Percentiles rank a stretch among this genome's conserved stretches.
These are phyloP conservation scores for Calameuta pallipes DNA, from an alignment of 2,888 invertebrate genomes.

Conservation along the genomic window DNA sequence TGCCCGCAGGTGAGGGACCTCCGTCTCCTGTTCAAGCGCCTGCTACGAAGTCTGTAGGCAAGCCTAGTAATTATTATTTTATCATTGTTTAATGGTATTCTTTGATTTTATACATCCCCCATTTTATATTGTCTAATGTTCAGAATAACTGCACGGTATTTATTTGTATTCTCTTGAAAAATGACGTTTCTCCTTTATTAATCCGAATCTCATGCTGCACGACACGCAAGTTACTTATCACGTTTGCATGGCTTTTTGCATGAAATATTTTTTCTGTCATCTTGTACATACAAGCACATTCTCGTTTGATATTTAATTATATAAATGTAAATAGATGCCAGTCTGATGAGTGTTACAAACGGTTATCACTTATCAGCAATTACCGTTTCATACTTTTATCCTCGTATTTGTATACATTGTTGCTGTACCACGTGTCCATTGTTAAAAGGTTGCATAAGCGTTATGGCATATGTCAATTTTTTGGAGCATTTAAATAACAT, in stretches of 20 bases:
- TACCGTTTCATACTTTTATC: not conserved
- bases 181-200: not conserved
- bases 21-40: conserved; percentile 55
- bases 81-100: conserved; percentile 25
- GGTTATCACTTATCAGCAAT: not conserved
- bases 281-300: not conserved
- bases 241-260: conserved; percentile 1
- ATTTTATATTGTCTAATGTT: not conserved
- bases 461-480: conserved; percentile 28
- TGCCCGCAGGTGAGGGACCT: conserved; percentile 56
- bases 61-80: conserved; percentile 60
- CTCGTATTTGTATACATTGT: not conserved
- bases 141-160: not conserved
- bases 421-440: not conserved
- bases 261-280: not conserved
- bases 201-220: not conserved
- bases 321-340: not conserved
- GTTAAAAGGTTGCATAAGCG: not conserved
- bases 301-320: not conserved
- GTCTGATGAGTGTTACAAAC: not conserved
- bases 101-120: conserved; percentile 24
- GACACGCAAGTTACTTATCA: not conserved
- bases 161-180: not conserved
- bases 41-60: conserved; percentile 54
- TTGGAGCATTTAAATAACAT: not conserved